Evolutionary conservation across 2,888 invertebrate genomes (phyloP).

Genomic region (Eudemis profundana): DNA sequence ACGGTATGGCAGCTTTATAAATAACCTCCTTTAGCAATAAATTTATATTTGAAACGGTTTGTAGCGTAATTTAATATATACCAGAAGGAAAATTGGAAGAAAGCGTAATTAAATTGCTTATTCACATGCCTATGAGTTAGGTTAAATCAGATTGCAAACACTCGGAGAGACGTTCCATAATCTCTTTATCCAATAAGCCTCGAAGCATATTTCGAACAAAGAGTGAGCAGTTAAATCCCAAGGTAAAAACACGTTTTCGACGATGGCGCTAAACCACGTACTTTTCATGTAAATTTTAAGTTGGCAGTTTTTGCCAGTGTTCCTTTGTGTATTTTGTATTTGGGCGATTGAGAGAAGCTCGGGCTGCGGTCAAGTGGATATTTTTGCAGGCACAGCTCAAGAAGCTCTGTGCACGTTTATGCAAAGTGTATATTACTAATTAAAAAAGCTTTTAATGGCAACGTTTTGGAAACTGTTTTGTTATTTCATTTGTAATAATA

Average conservation of each 20-base stretch:
- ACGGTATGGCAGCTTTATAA: conserved; percentile 1
- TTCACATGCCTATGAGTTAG: conserved; percentile 15
- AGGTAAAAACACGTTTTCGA: conserved; percentile 67
- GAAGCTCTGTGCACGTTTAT: not conserved
- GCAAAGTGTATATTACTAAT: too few relatives aligned
- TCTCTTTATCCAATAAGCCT: conserved; percentile 68
- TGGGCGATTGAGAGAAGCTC: conserved; percentile 3
- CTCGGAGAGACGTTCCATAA: conserved; percentile 62
- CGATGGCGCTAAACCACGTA: conserved; percentile 63
- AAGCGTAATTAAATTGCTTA: not conserved
- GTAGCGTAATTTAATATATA: conserved; percentile 3
- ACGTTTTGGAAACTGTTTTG: too few relatives aligned
- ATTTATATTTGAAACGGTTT: conserved; percentile 1
- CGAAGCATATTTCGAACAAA: conserved; percentile 69
- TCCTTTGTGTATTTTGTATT: not conserved
- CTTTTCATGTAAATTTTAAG: conserved; percentile 73
- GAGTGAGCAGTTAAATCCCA: conserved; percentile 68
- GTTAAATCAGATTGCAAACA: conserved; percentile 54
- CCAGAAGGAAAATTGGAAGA: conserved; percentile 6
- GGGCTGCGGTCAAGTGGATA: not conserved
- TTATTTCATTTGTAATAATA: too few relatives aligned
- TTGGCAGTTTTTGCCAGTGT: conserved; percentile 61
- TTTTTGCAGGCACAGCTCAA: conserved; percentile 3
- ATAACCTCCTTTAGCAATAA: not conserved
- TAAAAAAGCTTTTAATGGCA: too few relatives aligned